Percentiles rank a stretch among this genome's conserved stretches.
Conservation (phyloP, 2,888 invertebrate species). For the Microctonus aethiopoides region DNA sequence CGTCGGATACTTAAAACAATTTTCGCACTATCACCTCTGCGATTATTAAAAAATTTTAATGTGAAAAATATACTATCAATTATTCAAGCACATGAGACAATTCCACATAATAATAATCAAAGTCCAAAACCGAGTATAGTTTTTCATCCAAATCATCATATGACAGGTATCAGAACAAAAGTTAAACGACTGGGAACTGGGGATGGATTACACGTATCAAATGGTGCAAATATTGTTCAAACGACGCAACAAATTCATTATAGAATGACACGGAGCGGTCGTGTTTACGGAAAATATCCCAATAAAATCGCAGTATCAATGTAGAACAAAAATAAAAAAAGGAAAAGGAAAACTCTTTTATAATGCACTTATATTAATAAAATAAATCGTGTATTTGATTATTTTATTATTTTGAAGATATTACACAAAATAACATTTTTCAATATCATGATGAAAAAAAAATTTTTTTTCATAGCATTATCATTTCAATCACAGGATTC, state of each 20-base stretch:
- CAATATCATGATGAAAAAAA: background rate
- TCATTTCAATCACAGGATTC: background rate
- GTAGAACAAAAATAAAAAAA: conserved; percentile 9
- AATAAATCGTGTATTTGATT: background rate
- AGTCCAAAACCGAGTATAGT: conserved; percentile 38
- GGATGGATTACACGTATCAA: conserved; percentile 54
- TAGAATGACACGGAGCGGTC: conserved; percentile 62
- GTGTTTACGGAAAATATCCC: conserved; percentile 61
- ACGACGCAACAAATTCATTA: conserved; percentile 53
- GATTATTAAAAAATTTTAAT: conserved; percentile 42
- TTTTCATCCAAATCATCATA: conserved; percentile 44
- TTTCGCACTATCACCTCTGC: conserved; percentile 53
- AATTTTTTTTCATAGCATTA: too few species aligned
- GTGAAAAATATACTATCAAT: background rate
- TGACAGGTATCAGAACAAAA: conserved; percentile 49
- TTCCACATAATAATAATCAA: background rate
- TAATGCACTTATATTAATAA: conserved; percentile 1
- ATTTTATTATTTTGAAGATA: background rate
- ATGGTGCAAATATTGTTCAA: conserved; percentile 42
- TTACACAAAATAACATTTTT: too few species aligned
- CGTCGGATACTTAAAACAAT: conserved; percentile 53
- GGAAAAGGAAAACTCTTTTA: background rate
- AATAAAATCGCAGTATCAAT: conserved; percentile 45
- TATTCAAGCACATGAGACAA: background rate
- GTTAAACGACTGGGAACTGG: conserved; percentile 57